Conservation (phyloP, 2,888 invertebrate species). For the Eretmocerus hayati region DNA sequence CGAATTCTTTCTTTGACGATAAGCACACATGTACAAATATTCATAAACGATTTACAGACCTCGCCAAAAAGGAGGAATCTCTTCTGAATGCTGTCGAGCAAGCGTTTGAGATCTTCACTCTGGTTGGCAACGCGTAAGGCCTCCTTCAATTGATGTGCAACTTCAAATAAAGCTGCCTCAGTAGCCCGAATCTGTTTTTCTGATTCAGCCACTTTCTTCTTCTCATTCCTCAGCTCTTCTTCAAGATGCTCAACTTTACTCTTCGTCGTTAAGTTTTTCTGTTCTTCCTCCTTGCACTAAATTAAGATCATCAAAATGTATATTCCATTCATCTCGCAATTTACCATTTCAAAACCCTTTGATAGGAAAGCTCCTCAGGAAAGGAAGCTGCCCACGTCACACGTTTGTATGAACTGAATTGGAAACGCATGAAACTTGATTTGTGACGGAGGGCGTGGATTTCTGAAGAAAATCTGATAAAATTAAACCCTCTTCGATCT, state of each 20-base stretch:
- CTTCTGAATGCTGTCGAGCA: constrained; percentile 39
- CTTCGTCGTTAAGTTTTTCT: constrained; percentile 49
- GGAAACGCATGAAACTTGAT: too few species aligned
- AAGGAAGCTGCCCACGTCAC: too few species aligned
- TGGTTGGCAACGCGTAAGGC: constrained; percentile 46
- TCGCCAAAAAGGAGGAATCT: constrained; percentile 42
- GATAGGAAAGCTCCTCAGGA: too few species aligned
- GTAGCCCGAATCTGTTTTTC: constrained; percentile 37
- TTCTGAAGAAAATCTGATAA: too few species aligned
- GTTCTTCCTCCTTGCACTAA: constrained; percentile 52
- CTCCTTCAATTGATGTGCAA: constrained; percentile 42
- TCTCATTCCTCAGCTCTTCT: constrained; percentile 49
- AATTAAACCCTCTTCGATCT: too few species aligned
- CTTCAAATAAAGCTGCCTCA: constrained; percentile 48
- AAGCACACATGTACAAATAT: too few species aligned
- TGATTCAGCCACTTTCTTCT: constrained; percentile 39
- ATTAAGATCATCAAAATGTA: background rate
- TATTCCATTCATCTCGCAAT: too few species aligned
- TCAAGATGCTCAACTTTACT: constrained; percentile 50
- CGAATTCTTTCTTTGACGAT: too few species aligned
- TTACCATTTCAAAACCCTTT: too few species aligned
- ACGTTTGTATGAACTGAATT: too few species aligned
- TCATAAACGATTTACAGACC: too few species aligned
- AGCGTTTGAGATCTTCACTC: constrained; percentile 38
- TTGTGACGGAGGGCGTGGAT: too few species aligned